phyloP scores from a whole-genome alignment of 2,113 vertebrate species.

The Cairina moschata region DNA sequence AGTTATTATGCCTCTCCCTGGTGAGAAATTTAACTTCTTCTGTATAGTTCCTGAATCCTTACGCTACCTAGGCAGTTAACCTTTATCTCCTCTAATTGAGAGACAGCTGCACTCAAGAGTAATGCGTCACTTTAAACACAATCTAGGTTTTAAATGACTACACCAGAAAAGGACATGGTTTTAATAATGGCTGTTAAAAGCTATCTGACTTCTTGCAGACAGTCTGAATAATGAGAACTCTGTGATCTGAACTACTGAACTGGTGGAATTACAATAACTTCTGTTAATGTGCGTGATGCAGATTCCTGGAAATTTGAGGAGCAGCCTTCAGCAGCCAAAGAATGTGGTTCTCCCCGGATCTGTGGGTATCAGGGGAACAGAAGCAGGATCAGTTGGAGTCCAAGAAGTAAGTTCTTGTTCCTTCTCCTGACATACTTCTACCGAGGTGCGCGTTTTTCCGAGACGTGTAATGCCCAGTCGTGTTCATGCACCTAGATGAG shows the following conservation, averaged over 20 bases:
- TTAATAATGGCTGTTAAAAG: conserved; percentile 23
- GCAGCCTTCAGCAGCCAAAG: rapidly evolving
- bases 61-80: neutral
- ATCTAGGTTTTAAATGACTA: neutral
- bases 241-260: conserved; percentile 3
- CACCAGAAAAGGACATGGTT: neutral
- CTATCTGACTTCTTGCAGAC: neutral
- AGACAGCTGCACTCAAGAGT: neutral
- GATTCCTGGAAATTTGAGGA: conserved; percentile 41
- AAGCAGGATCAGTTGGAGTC: neutral
- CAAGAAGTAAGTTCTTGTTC: conserved; percentile 14
- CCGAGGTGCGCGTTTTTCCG: neutral
- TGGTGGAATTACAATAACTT: conserved; percentile 31
- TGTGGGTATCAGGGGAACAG: neutral
- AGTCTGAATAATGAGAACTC: neutral
- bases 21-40: neutral
- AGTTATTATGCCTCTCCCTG: neutral
- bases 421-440: neutral
- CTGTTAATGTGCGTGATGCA: conserved; percentile 18
- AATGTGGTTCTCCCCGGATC: neutral
- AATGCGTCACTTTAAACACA: neutral
- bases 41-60: neutral
- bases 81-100: neutral
- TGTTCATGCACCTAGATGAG: neutral
- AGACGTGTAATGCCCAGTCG: neutral